Evolutionary conservation across 1,140 invertebrate species (phyloP), one percentile per base, ranked within the genome.

Genomic region (Chrysomallon squamiferum): DNA sequence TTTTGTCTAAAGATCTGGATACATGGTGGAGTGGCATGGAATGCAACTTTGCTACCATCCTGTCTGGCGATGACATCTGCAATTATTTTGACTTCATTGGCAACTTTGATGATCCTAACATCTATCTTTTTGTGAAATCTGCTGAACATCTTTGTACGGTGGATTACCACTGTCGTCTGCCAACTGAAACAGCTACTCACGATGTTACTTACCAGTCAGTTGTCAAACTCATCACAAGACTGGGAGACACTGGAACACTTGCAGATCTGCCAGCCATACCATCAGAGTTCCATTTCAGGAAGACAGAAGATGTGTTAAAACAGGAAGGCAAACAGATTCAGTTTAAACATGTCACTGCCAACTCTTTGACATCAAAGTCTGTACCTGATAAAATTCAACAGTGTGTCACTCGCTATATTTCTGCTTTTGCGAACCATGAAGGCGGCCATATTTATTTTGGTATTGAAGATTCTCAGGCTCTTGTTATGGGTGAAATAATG

Each of bases 361-460:
- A 49, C 43, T 61, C 29, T 18, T 59, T 64, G 6, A 49, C 35
- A 5, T 50, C 30, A 4, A 74, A 71, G 43, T 33, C 65, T 0
- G 56, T 78, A 13, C 71, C 78, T 22, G 68, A 76, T 0, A 71
- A 72, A 41, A 72, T 80, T n/a, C 60, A 70, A 29, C 63, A 67
- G 15, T 64, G 73, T 59, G 65, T 73, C 38, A 65, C 69, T n/a
- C 78, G 70, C 56, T 80, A 80, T 49, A 62, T 80, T 15, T 72
- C 78, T 29, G 78, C 78, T 0, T 80, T 80, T 70, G 78, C 76
- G 7, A 80, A 80, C 59, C 76, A 80, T 66, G 75, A 78, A 54
- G 78, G 78, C 2, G 78, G 78, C 20, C 78, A 80, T 68, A 76
- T 80, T n/a, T 80, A 75, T 47, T 80, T 80, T 71, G 78, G 78